These are phyloP conservation scores for Oostethus manadensis DNA, from an alignment of 2,113 vertebrate genomes.

Conservation along the genomic window DNA sequence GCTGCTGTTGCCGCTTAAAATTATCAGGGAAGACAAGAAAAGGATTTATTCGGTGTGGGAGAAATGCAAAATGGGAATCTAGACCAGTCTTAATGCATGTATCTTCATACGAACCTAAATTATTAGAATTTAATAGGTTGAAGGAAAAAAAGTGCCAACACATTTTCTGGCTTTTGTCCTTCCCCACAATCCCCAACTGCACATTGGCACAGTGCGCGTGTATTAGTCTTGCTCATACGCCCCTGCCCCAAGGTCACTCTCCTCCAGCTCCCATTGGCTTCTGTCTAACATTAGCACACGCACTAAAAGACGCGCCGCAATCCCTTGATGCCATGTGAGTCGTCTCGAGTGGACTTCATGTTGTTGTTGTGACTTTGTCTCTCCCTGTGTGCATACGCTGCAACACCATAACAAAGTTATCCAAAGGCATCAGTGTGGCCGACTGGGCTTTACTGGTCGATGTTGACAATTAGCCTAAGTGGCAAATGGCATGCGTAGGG, in stretches of 20 bases:
- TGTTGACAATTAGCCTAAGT: slow-evolving; percentile 30
- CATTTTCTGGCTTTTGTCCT: not conserved
- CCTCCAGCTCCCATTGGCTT: not conserved
- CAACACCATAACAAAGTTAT: slow-evolving; percentile 25
- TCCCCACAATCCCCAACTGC: not conserved
- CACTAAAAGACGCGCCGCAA: not conserved
- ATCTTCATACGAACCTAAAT: slow-evolving; percentile 4
- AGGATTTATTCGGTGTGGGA: no score
- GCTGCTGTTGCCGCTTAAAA: not conserved
- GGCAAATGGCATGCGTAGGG: slow-evolving; percentile 25
- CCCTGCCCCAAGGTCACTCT: slow-evolving; percentile 42
- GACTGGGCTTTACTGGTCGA: slow-evolving; percentile 19
- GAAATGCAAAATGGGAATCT: no score
- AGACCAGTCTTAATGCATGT: slow-evolving; percentile 1
- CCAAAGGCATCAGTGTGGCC: slow-evolving; percentile 13
- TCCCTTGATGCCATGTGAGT: slow-evolving; percentile 2
- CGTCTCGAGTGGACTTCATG: no score
- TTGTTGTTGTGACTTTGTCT: not conserved
- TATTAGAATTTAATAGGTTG: not conserved
- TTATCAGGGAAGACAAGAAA: not conserved
- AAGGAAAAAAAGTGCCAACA: no score
- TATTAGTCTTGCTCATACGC: slow-evolving; percentile 9
- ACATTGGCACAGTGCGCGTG: slow-evolving; percentile 21
- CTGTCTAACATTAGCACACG: not conserved
- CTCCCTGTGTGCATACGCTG: not conserved